Percentiles rank a stretch among this genome's conserved stretches.
These are phyloP conservation scores for Patiria miniata DNA, from an alignment of 35 echinoderm and acorn worm genomes.

Conservation along the genomic window DNA sequence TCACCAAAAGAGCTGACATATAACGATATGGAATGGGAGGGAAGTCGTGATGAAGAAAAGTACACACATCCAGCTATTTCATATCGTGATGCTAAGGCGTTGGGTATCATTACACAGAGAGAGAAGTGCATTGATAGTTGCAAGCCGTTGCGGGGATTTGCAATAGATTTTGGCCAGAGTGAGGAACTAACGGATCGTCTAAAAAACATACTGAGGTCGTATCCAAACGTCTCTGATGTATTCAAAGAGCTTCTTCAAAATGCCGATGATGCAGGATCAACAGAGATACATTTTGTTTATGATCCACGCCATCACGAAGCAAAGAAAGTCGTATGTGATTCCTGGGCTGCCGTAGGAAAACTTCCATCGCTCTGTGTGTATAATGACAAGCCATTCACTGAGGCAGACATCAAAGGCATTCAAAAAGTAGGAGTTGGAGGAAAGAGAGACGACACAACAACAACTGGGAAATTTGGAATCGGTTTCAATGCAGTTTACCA, in stretches of 20 bases:
- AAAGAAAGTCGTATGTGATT: constrained; percentile 41
- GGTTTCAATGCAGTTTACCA: constrained; percentile 90
- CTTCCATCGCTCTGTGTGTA: constrained; percentile 71
- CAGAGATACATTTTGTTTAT: constrained; percentile 69
- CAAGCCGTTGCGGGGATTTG: constrained; percentile 18
- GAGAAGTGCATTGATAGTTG: constrained; percentile 37
- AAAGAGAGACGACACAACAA: constrained; percentile 52
- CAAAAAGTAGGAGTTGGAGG: constrained; percentile 74
- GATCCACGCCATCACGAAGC: constrained; percentile 60
- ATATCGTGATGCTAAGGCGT: constrained; percentile 30
- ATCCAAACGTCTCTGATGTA: constrained; percentile 45
- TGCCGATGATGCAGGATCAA: constrained; percentile 79
- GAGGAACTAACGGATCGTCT: constrained; percentile 73
- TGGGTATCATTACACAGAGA: constrained; percentile 50
- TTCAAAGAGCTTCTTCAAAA: constrained; percentile 89
- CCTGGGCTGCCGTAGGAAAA: background rate
- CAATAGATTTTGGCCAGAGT: constrained; percentile 68
- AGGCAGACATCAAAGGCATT: constrained; percentile 81
- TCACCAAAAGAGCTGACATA: constrained; percentile 32
- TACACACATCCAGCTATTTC: constrained; percentile 50
- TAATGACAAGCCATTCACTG: constrained; percentile 77
- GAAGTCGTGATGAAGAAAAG: background rate
- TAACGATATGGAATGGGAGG: constrained; percentile 49
- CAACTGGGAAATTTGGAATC: constrained; percentile 73
- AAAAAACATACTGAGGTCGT: constrained; percentile 52